Base-by-base conservation (phyloP, 1,140 invertebrate genomes). In the Spodoptera litura region DNA sequence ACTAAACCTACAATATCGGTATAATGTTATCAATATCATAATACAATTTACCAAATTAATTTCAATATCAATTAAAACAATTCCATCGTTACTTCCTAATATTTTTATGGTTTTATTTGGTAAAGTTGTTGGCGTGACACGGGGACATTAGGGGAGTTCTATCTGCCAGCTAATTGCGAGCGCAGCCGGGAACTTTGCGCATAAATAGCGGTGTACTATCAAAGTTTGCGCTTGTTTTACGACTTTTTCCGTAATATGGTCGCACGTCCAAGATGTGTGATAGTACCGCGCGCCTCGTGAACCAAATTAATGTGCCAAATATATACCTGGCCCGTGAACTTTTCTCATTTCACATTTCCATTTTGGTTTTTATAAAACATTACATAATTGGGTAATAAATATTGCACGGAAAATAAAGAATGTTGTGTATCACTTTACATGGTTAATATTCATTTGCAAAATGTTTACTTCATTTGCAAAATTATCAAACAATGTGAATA, bases 171-270 rank as follows among this genome's bases (percentile, higher is more conserved):
- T 75, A 75, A 75, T 75, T 64, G 73, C 27, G 49, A 52, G 12
- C 64, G 20, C 59, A 35, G 44, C 5, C 58, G 9, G 20, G 12
- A 75, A 75, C 73, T 75, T 75, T 15, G 20, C 73, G 61, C 73
- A 75, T 75, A 75, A 75, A 75, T 75, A 75, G 6, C 38, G 12
- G 25, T 75, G 11, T 75, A 75, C 73, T 53, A 62, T 52, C 58
- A 75, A 75, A 75, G 59, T 75, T 75, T 13, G 59, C 12, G 49
- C 49, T 27, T 75, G 59, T 75, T 75, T 75, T 75, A 75, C 44
- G 58, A 13, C 38, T 64, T 62, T 53, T 75, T 53, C 64, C 73
- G 58, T 64, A n/a, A 59, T 53, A 64, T 53, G 56, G 72, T 49
- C 44, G 35, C 49, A 52, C 31, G 59, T 35, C 58, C 58, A 52